phyloP scores from a whole-genome alignment of 2,888 invertebrate genomes.

The Salticus scenicus region DNA sequence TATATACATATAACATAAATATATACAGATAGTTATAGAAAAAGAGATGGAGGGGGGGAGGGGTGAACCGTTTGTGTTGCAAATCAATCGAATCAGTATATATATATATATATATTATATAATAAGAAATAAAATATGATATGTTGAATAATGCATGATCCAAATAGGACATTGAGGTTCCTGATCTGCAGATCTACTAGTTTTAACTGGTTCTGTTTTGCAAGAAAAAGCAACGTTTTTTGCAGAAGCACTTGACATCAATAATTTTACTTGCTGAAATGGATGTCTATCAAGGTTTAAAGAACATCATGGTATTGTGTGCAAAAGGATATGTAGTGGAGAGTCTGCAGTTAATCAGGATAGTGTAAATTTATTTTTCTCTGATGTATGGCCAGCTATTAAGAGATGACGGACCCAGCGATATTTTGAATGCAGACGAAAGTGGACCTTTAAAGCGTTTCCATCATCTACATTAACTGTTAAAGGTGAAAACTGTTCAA shows the following conservation, averaged over 20 bases:
- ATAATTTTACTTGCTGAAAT: neutral
- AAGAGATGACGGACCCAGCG: neutral
- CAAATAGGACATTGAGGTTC: too few species aligned
- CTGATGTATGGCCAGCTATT: neutral
- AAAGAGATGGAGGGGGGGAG: too few species aligned
- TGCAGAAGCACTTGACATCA: neutral
- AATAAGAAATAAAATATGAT: too few species aligned
- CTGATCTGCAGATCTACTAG: too few species aligned
- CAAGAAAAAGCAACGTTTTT: neutral
- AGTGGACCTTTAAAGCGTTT: neutral
- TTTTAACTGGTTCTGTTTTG: neutral
- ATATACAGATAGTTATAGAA: too few species aligned
- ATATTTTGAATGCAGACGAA: neutral
- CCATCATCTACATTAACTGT: neutral
- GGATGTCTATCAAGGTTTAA: neutral
- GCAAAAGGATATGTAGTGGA: slow-evolving; percentile 4
- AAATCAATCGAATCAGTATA: too few species aligned
- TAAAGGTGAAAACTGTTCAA: neutral
- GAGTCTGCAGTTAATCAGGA: neutral
- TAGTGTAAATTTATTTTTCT: neutral
- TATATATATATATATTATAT: too few species aligned
- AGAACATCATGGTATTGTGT: neutral
- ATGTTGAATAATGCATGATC: too few species aligned
- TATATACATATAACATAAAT: too few species aligned
- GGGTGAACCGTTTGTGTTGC: too few species aligned